These are phyloP conservation scores for Emydocephalus ijimae DNA, from an alignment of 2,113 vertebrate genomes.

Conservation along the genomic window DNA sequence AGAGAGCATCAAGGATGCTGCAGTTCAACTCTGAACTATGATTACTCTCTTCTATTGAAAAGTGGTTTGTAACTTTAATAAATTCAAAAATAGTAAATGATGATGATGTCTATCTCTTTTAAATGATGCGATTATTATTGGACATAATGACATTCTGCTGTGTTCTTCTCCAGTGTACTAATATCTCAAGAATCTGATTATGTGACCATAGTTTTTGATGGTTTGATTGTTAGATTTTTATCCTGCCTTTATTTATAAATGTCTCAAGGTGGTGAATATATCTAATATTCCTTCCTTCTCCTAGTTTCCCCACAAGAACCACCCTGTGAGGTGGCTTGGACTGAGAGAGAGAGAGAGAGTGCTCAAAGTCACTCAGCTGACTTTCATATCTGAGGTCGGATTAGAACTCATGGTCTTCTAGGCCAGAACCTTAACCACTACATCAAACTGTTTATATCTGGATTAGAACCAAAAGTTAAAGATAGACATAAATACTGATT, in stretches of 20 bases:
- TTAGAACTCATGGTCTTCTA: background rate
- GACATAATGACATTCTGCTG: background rate
- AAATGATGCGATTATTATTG: background rate
- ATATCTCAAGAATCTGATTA: background rate
- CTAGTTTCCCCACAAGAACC: background rate
- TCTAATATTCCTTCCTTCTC: background rate
- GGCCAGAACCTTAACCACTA: background rate
- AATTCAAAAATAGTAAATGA: background rate
- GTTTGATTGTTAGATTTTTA: background rate
- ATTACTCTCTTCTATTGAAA: background rate
- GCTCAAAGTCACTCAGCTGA: background rate
- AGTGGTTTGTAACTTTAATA: background rate
- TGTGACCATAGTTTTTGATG: background rate
- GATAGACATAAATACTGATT: background rate
- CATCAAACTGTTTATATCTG: background rate
- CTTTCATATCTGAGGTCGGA: background rate
- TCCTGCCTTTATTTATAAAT: background rate
- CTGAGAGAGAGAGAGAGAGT: background rate
- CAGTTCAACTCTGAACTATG: background rate
- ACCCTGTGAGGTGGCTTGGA: background rate
- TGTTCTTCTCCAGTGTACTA: background rate
- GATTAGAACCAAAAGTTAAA: background rate
- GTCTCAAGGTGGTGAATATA: background rate
- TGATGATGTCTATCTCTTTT: background rate
- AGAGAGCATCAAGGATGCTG: background rate